Evolutionary conservation across 1,140 invertebrate genomes (phyloP).

Genomic region (Rhagoletis pomonella): DNA sequence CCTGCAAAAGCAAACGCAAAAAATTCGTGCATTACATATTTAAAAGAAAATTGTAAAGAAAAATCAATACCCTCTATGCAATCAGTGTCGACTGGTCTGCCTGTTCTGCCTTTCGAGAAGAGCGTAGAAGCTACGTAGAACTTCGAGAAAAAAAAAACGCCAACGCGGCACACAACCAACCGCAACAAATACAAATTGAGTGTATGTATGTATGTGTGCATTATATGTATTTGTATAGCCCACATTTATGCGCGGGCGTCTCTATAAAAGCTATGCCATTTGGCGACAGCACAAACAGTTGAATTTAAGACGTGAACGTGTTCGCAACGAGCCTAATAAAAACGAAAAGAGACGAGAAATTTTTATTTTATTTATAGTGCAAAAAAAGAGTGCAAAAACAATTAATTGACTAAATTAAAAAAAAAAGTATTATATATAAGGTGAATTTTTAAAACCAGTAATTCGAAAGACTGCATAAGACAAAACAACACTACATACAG

Average conservation of each 20-base stretch:
- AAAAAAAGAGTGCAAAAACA: conserved; percentile 9
- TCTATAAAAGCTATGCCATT: conserved; percentile 2
- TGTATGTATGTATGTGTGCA: neutral
- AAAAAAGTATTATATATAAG: conserved; percentile 19
- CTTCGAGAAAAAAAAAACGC: conserved; percentile 27
- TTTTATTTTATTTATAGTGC: neutral
- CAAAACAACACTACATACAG: neutral
- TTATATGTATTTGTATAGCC: neutral
- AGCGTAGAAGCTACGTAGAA: conserved; percentile 37
- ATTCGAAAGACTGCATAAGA: neutral
- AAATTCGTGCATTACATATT: conserved; percentile 7
- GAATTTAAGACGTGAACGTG: conserved; percentile 38
- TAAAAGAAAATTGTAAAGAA: conserved; percentile 18
- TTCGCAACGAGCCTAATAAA: neutral
- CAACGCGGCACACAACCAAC: conserved; percentile 37
- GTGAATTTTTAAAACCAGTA: neutral
- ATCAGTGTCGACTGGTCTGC: neutral
- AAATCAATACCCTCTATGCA: conserved; percentile 39
- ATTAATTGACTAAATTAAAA: neutral
- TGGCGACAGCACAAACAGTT: conserved; percentile 39
- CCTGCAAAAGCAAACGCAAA: neutral
- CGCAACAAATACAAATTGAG: conserved; percentile 19
- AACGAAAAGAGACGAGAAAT: neutral
- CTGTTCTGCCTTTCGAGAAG: neutral
- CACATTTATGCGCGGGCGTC: conserved; percentile 5